Evolutionary conservation across 2,797 vertebrate species (phyloP).

Genomic region (Urosaurus nigricauda): DNA sequence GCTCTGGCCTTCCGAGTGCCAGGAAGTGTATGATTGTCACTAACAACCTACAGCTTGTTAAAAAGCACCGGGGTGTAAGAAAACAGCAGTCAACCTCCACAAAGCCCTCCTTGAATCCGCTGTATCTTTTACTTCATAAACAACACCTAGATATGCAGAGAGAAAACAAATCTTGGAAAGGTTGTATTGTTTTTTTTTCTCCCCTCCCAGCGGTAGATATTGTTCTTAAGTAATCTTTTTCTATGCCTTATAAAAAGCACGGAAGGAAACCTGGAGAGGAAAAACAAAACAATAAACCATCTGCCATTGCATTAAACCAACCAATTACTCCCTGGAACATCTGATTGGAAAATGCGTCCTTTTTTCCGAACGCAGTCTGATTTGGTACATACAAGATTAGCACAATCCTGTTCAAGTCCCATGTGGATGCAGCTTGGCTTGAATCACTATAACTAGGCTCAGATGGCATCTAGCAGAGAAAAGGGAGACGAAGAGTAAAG

Average conservation of each 20-base stretch:
- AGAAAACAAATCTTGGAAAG: slow-evolving; percentile 54
- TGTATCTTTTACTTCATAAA: slow-evolving; percentile 17
- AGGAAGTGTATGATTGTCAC: slow-evolving; percentile 90
- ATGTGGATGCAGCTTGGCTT: background rate
- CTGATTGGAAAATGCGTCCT: background rate
- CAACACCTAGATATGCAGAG: slow-evolving; percentile 31
- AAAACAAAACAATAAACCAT: slow-evolving; percentile 61
- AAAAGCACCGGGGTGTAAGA: slow-evolving; percentile 85
- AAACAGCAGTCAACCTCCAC: slow-evolving; percentile 84
- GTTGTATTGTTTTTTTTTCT: background rate
- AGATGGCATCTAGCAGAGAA: background rate
- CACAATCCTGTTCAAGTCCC: background rate
- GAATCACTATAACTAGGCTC: background rate
- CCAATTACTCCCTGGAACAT: slow-evolving; percentile 6
- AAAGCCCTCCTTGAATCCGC: slow-evolving; percentile 14
- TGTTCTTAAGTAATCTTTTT: slow-evolving; percentile 60
- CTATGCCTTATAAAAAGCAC: background rate
- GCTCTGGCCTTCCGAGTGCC: slow-evolving; percentile 89
- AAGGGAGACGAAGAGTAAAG: background rate
- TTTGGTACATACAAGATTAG: background rate
- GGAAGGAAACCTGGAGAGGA: slow-evolving; percentile 65
- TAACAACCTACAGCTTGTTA: slow-evolving; percentile 89
- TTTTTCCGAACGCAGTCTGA: background rate
- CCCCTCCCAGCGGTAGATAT: slow-evolving; percentile 46
- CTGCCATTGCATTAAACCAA: slow-evolving; percentile 52